These are phyloP conservation scores for Heliconius aoede DNA, from an alignment of 2,888 invertebrate genomes.

Conservation along the genomic window DNA sequence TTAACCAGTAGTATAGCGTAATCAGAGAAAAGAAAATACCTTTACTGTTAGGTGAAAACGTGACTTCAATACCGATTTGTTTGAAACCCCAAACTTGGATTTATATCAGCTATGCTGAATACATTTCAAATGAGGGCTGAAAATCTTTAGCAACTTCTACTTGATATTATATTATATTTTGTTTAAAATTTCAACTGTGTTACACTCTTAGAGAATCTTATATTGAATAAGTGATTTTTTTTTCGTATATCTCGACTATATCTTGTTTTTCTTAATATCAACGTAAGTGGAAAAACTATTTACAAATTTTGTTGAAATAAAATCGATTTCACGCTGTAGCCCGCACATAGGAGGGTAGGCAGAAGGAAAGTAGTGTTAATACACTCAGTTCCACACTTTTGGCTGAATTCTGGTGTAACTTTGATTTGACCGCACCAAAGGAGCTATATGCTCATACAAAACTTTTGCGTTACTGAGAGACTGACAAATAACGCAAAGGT, in stretches of 20 bases:
- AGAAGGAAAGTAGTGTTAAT: no score
- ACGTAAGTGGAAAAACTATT: neutral
- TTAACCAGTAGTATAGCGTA: slow-evolving; percentile 1
- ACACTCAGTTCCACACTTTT: no score
- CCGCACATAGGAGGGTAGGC: no score
- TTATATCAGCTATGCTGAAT: slow-evolving; percentile 25
- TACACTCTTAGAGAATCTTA: neutral
- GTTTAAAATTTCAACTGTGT: neutral
- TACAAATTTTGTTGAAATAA: neutral
- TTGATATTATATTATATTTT: slow-evolving; percentile 2
- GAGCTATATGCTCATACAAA: no score
- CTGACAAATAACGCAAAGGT: no score
- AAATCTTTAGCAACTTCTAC: slow-evolving; percentile 14
- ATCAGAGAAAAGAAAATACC: slow-evolving; percentile 25
- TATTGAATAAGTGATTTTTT: no score
- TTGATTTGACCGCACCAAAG: no score
- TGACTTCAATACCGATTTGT: slow-evolving; percentile 15
- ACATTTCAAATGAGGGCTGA: slow-evolving; percentile 23
- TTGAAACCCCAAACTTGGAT: slow-evolving; percentile 14
- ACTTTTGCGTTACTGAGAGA: no score
- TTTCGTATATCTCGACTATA: no score
- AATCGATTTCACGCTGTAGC: no score
- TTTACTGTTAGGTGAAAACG: slow-evolving; percentile 28
- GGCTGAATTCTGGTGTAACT: no score
- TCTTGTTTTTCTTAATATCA: neutral